phyloP scores from a whole-genome alignment of 1,140 invertebrate species.

The Drosophila kurseongensis region DNA sequence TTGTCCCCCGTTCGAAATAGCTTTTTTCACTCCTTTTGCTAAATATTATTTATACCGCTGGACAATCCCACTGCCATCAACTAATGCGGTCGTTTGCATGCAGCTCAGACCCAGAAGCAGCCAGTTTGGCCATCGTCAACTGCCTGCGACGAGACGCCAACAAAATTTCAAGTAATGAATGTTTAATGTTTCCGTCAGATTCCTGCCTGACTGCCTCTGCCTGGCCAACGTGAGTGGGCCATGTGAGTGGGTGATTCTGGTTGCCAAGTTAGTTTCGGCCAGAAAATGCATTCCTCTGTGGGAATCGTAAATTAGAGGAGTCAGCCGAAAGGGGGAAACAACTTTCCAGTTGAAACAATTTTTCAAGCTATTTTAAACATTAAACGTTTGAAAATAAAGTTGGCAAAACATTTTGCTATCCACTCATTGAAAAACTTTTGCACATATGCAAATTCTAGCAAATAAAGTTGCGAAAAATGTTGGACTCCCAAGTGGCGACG shows the following conservation, averaged over 20 bases:
- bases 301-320: conserved; percentile 24
- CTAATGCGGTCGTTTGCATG: conserved; percentile 76
- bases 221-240: conserved; percentile 17
- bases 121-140: conserved; percentile 48
- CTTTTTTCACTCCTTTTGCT: neutral
- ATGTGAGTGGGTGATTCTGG: conserved; percentile 26
- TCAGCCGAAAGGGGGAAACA: neutral
- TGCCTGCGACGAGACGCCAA: conserved; percentile 43
- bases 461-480: conserved; percentile 28
- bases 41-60: conserved; percentile 17
- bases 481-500: conserved; percentile 20
- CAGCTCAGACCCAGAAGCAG: conserved; percentile 13
- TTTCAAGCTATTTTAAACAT: conserved; percentile 11
- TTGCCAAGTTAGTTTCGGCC: conserved; percentile 10
- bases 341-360: neutral
- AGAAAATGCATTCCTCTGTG: conserved; percentile 21
- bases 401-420: conserved; percentile 17
- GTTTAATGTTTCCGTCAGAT: conserved; percentile 76
- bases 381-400: conserved; percentile 23
- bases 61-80: conserved; percentile 22
- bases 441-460: conserved; percentile 35
- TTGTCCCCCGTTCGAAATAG: neutral
- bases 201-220: neutral
- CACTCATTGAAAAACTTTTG: conserved; percentile 30
- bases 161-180: conserved; percentile 78